Evolutionary conservation across 2,113 vertebrate genomes (phyloP).

Genomic region (Epinephelus lanceolatus): DNA sequence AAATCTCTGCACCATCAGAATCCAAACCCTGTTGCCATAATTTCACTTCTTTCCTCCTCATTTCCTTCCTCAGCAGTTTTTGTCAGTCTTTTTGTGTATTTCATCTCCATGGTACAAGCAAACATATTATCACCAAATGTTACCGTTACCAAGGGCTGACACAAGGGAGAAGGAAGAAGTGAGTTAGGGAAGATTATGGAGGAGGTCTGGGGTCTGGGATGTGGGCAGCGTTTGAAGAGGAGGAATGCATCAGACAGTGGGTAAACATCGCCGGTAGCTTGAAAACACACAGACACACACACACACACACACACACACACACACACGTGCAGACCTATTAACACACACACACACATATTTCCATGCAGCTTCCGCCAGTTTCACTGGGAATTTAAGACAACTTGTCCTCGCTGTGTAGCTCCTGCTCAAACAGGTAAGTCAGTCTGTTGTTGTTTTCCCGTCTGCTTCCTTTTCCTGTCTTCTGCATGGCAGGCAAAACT

Average conservation of each 20-base stretch:
- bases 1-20: background rate
- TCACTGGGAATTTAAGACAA: conserved; percentile 44
- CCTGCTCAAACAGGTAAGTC: conserved; percentile 65
- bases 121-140: conserved; percentile 58
- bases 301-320: conserved; percentile 34
- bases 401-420: conserved; percentile 7
- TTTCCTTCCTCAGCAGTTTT: background rate
- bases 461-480: conserved; percentile 20
- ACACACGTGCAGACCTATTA: conserved; percentile 26
- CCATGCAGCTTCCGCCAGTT: conserved; percentile 35
- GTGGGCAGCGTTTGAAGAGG: conserved; percentile 64
- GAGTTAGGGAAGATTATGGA: conserved; percentile 47
- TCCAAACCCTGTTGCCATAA: conserved; percentile 4
- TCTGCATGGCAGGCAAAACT: conserved; percentile 39
- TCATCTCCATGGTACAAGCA: conserved; percentile 14
- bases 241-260: conserved; percentile 73
- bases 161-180: conserved; percentile 39
- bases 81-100: conserved; percentile 4
- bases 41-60: background rate
- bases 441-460: conserved; percentile 30
- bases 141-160: conserved; percentile 22
- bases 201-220: conserved; percentile 67
- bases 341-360: conserved; percentile 37
- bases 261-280: conserved; percentile 65
- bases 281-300: conserved; percentile 36